Evolutionary conservation across 2,113 vertebrate genomes (phyloP).

Genomic region (Cavia aperea): DNA sequence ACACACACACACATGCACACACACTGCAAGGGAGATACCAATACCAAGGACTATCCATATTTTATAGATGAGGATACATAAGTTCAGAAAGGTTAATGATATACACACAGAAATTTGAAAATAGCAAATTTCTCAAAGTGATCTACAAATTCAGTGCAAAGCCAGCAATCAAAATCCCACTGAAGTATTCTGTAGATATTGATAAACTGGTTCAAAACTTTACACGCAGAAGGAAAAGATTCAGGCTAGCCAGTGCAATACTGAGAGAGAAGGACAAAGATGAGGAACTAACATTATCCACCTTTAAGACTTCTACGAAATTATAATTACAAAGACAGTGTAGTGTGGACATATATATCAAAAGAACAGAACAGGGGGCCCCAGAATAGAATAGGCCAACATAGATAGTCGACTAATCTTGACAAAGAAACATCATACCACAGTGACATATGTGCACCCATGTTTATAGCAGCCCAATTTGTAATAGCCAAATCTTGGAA

Average conservation of each 20-base stretch:
- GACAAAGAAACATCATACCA: background rate
- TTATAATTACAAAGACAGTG: background rate
- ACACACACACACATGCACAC: background rate
- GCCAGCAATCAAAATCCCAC: background rate
- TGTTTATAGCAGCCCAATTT: too few species aligned
- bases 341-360: background rate
- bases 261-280: background rate
- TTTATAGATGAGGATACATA: background rate
- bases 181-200: background rate
- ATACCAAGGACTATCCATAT: background rate
- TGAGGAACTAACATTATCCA: background rate
- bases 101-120: background rate
- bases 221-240: background rate
- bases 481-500: too few species aligned
- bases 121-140: background rate
- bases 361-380: background rate
- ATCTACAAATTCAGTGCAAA: background rate
- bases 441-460: too few species aligned
- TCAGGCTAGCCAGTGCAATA: background rate
- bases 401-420: background rate
- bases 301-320: background rate
- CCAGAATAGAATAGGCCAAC: background rate
- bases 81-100: background rate
- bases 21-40: background rate
- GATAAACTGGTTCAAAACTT: background rate